phyloP scores from a whole-genome alignment of 2,113 vertebrate species.

The Saccopteryx leptura region DNA sequence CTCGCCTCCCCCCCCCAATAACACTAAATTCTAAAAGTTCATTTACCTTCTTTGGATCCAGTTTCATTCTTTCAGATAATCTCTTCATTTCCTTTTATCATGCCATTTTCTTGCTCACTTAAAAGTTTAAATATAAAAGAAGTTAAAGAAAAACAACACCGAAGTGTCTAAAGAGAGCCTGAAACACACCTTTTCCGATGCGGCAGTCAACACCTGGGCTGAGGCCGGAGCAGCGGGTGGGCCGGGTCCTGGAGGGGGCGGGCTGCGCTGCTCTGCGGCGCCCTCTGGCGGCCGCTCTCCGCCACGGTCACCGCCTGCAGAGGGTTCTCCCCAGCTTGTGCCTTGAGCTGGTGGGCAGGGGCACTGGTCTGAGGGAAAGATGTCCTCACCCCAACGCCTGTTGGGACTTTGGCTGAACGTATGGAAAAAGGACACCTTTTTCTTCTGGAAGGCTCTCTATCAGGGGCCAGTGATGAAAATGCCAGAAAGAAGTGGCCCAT shows the following conservation, averaged over 20 bases:
- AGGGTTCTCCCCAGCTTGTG: neutral
- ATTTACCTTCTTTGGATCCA: neutral
- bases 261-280: constrained; percentile 74
- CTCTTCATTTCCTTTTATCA: neutral
- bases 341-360: neutral
- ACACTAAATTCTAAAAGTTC: neutral
- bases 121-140: neutral
- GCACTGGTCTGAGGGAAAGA: neutral
- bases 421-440: neutral
- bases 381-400: neutral
- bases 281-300: constrained; percentile 77
- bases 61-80: neutral
- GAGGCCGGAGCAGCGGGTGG: neutral
- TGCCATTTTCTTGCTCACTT: neutral
- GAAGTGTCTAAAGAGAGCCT: neutral
- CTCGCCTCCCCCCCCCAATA: accelerated
- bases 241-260: constrained; percentile 54
- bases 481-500: constrained; percentile 16
- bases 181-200: neutral
- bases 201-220: neutral
- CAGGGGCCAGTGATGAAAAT: constrained; percentile 48
- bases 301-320: neutral
- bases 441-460: neutral
- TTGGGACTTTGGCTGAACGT: neutral
- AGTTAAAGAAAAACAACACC: neutral